phyloP scores from a whole-genome alignment of 2,888 invertebrate species.

The Trimorus sp. region DNA sequence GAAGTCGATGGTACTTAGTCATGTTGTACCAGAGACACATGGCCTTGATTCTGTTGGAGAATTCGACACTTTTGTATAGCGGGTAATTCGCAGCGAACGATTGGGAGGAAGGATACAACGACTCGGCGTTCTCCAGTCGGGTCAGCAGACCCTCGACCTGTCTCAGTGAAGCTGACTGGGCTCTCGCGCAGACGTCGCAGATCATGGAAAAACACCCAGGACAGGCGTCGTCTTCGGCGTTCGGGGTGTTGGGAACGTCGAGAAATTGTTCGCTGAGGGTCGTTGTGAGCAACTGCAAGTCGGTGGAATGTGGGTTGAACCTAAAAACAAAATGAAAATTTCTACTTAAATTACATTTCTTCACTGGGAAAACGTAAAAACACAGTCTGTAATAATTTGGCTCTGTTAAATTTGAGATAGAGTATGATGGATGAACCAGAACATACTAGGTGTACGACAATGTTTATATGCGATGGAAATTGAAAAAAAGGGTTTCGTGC shows the following conservation, averaged over 20 bases:
- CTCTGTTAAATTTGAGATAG: neutral
- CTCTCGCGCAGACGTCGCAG: constrained; percentile 87
- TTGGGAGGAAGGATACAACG: constrained; percentile 91
- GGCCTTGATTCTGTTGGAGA: constrained; percentile 88
- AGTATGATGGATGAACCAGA: neutral
- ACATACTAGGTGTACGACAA: too few species aligned
- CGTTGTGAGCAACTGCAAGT: constrained; percentile 15
- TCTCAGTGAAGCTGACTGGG: constrained; percentile 88
- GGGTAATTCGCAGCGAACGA: constrained; percentile 90
- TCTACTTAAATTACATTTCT: neutral
- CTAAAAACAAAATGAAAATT: constrained; percentile 7
- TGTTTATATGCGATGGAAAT: too few species aligned
- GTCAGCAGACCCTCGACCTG: constrained; percentile 89
- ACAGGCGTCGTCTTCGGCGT: constrained; percentile 77
- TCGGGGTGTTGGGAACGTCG: constrained; percentile 56
- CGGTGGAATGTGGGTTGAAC: constrained; percentile 23
- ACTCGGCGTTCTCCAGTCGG: constrained; percentile 89
- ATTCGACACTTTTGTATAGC: constrained; percentile 85
- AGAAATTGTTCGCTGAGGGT: constrained; percentile 20
- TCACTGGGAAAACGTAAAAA: neutral
- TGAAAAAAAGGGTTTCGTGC: constrained; percentile 77
- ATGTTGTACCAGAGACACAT: constrained; percentile 97
- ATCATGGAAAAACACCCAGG: constrained; percentile 88
- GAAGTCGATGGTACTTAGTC: constrained; percentile 91
- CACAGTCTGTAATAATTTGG: neutral